Conservation (phyloP, 2,113 vertebrate genomes). For the Morphnarchus princeps region DNA sequence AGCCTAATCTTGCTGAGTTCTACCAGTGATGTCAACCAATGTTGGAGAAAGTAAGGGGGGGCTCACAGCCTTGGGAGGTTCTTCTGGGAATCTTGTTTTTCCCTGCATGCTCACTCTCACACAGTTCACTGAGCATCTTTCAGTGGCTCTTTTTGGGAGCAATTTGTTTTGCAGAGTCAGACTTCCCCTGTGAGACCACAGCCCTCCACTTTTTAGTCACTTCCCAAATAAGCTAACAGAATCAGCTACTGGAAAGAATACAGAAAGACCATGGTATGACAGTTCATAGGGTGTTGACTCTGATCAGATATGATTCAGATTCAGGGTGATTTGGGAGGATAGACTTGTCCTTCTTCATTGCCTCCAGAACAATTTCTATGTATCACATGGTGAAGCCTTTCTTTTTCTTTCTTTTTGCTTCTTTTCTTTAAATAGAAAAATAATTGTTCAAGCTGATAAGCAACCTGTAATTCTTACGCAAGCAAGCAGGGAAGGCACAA, state of each 20-base stretch:
- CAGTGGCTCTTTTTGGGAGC: neutral
- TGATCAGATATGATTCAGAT: neutral
- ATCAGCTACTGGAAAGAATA: neutral
- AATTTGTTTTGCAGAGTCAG: neutral
- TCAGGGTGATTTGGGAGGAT: neutral
- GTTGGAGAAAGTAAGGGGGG: neutral
- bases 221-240: neutral
- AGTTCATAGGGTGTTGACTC: neutral
- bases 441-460: conserved; percentile 9
- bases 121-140: neutral
- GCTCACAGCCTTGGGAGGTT: neutral
- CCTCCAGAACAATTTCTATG: neutral
- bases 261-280: neutral
- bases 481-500: neutral
- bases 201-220: neutral
- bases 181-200: neutral
- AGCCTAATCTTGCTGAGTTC: neutral
- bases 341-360: neutral
- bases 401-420: neutral
- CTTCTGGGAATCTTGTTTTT: neutral
- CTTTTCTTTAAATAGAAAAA: neutral
- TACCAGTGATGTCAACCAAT: neutral
- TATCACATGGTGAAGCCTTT: neutral
- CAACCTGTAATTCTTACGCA: neutral
- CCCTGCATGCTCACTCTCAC: neutral